Conservation (phyloP, 1,140 invertebrate species). For the Drosophila burlai region DNA sequence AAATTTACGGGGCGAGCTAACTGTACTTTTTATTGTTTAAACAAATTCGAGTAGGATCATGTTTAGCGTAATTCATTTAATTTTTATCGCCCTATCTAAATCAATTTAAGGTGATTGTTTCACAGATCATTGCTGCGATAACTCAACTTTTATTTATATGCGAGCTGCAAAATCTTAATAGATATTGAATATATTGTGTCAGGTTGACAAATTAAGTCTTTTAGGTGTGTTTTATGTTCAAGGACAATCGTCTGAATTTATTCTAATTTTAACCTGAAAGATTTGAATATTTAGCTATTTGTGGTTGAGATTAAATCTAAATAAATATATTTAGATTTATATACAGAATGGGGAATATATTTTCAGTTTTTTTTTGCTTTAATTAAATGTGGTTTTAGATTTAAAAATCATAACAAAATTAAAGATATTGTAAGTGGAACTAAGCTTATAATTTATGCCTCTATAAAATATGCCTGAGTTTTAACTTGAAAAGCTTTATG, state of each 20-base stretch:
- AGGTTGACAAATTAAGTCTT: constrained; percentile 22
- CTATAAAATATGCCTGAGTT: background rate
- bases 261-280: constrained; percentile 15
- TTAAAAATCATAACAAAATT: background rate
- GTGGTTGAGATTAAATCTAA: background rate
- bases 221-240: constrained; percentile 11
- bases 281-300: background rate
- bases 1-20: constrained; percentile 27
- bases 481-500: background rate
- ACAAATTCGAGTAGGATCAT: constrained; percentile 17
- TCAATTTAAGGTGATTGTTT: constrained; percentile 48
- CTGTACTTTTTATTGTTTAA: constrained; percentile 35
- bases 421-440: constrained; percentile 3
- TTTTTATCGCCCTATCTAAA: constrained; percentile 11
- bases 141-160: constrained; percentile 19
- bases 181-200: constrained; percentile 23
- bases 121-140: constrained; percentile 27
- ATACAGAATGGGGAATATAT: background rate
- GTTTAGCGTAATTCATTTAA: constrained; percentile 19
- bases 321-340: background rate
- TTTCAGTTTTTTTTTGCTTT: background rate
- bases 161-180: constrained; percentile 4
- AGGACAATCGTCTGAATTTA: constrained; percentile 13
- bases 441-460: background rate
- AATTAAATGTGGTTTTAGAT: background rate